Base-by-base conservation (phyloP, 2,888 invertebrate genomes). In the Neelides folsomi region DNA sequence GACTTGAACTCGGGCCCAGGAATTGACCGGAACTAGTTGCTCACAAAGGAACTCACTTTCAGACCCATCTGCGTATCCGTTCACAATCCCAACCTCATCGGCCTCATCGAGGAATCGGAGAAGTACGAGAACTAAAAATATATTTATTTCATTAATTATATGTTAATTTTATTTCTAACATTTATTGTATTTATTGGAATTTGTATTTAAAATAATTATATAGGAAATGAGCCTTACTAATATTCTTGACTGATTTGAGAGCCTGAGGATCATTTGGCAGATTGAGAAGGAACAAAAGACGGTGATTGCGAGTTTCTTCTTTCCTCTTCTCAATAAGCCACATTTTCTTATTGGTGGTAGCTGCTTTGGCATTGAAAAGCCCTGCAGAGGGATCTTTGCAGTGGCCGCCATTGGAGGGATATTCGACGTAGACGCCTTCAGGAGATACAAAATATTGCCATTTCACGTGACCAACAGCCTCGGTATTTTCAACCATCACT, bases 401-500 rank as follows among this genome's bases (percentile, higher is more conserved):
- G 45, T 53, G 57, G 18, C 55, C 55, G 35, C 64, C 65, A 60
- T 71, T 72, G 6, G 71, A 71, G 9, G 75, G 75, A 63, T 71
- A 75, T 65, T 74, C 73, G 52, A 70, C 72, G 60, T 73, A 71
- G 7, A 73, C 66, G 2, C 74, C 74, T 41, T 69, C 68, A 20
- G 67, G 65, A 2, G 73, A 71, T 55, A 75, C 71, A 60, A 73
- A 75, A 62, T 74, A 75, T 65, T 75, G 75, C 75, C 75, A 75
- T 59, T 73, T 74, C 40, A 75, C 63, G 45, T 68, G 68, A 5
- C 71, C 69, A 54, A 71, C 66, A 44, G 67, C 67, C 55, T 68
- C 68, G 40, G 69, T 64, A 62, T 73, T 73, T 48, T 68, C 66
- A 35, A 68, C 65, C 67, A 73, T 73, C 34, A 72, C 72, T 72